A percentile compares a stretch with the other conserved stretches of the same genome.
These are phyloP conservation scores for Ephydatia muelleri DNA, from an alignment of 37 sponge, comb jelly and placozoan species.

Conservation along the genomic window DNA sequence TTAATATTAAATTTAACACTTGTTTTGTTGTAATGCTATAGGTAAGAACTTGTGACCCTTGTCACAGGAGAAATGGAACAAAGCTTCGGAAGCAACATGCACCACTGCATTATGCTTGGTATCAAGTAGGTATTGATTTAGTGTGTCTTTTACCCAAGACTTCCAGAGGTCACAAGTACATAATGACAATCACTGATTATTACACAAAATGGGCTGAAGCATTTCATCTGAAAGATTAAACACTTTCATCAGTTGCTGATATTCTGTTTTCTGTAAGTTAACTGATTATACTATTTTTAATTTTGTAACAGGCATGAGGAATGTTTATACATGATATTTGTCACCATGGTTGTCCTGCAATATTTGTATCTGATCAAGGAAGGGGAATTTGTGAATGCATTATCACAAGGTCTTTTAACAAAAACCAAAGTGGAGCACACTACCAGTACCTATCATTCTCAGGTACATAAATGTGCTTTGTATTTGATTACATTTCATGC, in stretches of 20 bases:
- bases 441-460: slow-evolving; percentile 37
- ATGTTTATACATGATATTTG: slow-evolving; percentile 10
- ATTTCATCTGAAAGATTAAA: slow-evolving; percentile 36
- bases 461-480: slow-evolving; percentile 12
- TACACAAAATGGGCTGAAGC: slow-evolving; percentile 63
- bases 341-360: slow-evolving; percentile 24
- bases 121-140: slow-evolving; percentile 48
- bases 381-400: slow-evolving; percentile 48
- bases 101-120: slow-evolving; percentile 36
- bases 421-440: slow-evolving; percentile 24
- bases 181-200: slow-evolving; percentile 36
- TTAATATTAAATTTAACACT: too few species aligned
- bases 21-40: too few species aligned
- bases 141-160: slow-evolving; percentile 29
- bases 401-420: slow-evolving; percentile 12
- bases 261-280: slow-evolving; percentile 34
- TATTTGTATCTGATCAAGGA: slow-evolving; percentile 34
- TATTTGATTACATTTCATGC: neutral
- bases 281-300: neutral
- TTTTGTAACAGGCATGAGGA: neutral
- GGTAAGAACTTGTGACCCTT: too few species aligned
- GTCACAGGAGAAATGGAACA: too few species aligned
- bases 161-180: slow-evolving; percentile 31
- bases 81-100: slow-evolving; percentile 14
- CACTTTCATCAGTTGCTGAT: slow-evolving; percentile 19